Evolutionary conservation across 2,888 invertebrate genomes (phyloP).

Genomic region (Caenorhabditis panamensis): DNA sequence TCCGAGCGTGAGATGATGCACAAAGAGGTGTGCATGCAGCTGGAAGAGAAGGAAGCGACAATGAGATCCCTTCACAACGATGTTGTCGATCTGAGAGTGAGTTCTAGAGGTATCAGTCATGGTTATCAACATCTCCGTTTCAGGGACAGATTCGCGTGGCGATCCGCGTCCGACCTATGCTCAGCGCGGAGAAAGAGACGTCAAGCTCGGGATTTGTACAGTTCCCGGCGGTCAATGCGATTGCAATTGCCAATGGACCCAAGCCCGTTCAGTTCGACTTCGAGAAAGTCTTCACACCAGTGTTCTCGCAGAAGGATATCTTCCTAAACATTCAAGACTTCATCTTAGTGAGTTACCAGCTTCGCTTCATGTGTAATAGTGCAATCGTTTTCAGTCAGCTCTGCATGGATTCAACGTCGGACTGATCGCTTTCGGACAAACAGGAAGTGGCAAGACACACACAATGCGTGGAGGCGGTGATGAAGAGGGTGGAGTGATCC

Average conservation of each 20-base stretch:
- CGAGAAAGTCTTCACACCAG: conserved; percentile 66
- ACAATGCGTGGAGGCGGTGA: conserved; percentile 71
- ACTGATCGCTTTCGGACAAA: conserved; percentile 73
- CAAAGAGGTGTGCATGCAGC: conserved; percentile 30
- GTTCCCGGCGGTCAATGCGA: conserved; percentile 57
- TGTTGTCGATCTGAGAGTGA: conserved; percentile 67
- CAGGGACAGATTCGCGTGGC: conserved; percentile 71
- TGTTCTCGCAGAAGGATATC: conserved; percentile 54
- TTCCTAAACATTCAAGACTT: conserved; percentile 68
- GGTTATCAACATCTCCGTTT: too few species aligned
- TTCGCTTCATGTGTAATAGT: too few species aligned
- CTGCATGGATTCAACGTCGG: conserved; percentile 74
- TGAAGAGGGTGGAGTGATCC: conserved; percentile 67
- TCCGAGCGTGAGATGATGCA: neutral
- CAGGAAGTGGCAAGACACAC: conserved; percentile 74
- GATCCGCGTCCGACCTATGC: conserved; percentile 65
- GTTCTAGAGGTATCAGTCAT: too few species aligned
- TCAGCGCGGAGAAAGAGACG: conserved; percentile 36
- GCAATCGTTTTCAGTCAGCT: conserved; percentile 51
- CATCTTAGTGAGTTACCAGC: conserved; percentile 62
- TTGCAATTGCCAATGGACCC: conserved; percentile 13
- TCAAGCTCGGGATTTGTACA: conserved; percentile 30
- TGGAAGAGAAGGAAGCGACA: conserved; percentile 62
- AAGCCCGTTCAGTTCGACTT: conserved; percentile 51
- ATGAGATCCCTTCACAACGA: conserved; percentile 65